Percentiles rank a stretch among this genome's conserved stretches.
Conservation (phyloP, 2,113 vertebrate genomes). For the Plecturocebus donacophilus region DNA sequence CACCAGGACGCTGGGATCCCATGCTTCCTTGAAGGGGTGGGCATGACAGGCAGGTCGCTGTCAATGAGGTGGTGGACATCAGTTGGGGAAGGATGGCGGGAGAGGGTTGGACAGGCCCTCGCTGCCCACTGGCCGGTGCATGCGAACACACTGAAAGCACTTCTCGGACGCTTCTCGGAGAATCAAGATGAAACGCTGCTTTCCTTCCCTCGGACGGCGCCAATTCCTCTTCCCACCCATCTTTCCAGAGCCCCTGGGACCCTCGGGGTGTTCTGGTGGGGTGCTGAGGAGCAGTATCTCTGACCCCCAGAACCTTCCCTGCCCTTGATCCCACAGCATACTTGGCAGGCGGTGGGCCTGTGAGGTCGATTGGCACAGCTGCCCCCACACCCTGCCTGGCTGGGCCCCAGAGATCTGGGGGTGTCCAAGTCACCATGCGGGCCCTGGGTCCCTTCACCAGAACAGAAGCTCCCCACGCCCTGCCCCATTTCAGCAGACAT, state of each 20-base stretch:
- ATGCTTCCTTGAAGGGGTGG: neutral
- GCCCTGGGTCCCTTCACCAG: neutral
- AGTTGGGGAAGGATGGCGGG: neutral
- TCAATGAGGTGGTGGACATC: neutral
- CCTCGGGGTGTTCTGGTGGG: neutral
- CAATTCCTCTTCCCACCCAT: neutral
- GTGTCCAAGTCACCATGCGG: neutral
- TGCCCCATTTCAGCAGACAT: neutral
- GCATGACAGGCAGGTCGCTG: neutral
- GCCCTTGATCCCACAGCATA: neutral
- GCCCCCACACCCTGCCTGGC: constrained; percentile 46
- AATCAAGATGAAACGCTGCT: fast-evolving
- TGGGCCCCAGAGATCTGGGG: neutral
- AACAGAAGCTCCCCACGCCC: neutral
- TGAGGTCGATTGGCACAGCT: constrained; percentile 72
- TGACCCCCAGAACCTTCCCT: neutral
- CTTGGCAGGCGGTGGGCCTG: constrained; percentile 1
- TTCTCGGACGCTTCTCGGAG: neutral
- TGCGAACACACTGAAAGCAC: constrained; percentile 62
- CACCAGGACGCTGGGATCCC: neutral
- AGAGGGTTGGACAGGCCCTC: neutral
- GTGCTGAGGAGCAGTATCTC: neutral
- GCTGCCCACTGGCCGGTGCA: neutral
- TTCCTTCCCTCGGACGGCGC: neutral
- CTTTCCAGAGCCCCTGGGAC: neutral